Base-by-base conservation (phyloP, 2,113 vertebrate species). In the Paraplagusia blochii region DNA sequence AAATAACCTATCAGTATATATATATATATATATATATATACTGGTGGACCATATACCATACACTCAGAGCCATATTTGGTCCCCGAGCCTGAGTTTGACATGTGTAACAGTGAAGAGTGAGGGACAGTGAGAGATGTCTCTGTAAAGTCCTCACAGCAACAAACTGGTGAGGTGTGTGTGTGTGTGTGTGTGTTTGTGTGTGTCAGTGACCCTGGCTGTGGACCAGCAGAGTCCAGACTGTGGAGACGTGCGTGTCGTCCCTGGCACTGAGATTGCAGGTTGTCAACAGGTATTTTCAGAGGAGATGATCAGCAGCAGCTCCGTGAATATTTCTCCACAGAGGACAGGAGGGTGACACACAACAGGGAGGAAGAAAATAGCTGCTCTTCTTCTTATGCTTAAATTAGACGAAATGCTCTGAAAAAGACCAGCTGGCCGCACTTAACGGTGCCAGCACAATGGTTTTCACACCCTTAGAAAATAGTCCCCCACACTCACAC, bases 381-480 rank as follows among this genome's bases (percentile, higher is more conserved):
- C 52, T 40, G 53, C 29, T 12, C 9, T 39, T 60, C 48, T 16
- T 68, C 2, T 79, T 63, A 63, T 18, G 47, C 53, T 64, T 66
- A 79, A 85, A 84, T 84, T 72, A 81, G 76, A 83, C 35, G 52
- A 58, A 77, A 66, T 38, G 72, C 67, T 61, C 53, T 80, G 78
- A 74, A 80, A 73, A 77, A 60, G 79, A 85, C 84, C 86, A 89
- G 87, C 88, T 86, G 87, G 88, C 43, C 17, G 47, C 60, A 59
- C 55, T 76, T 68, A 74, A 79, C 65, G 71, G 66, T 85, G 86
- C 84, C 85, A 88, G 77, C 54, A 38, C 42, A 35, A 80, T 82
- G 79, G 83, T 84, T 87, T 88, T 90, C 82, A 88, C 85, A 86
- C 76, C 56, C 81, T 82, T 53, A 76, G 72, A 87, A 87, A 89